Conservation (phyloP, 2,797 vertebrate genomes). For the Xyrichtys novacula region DNA sequence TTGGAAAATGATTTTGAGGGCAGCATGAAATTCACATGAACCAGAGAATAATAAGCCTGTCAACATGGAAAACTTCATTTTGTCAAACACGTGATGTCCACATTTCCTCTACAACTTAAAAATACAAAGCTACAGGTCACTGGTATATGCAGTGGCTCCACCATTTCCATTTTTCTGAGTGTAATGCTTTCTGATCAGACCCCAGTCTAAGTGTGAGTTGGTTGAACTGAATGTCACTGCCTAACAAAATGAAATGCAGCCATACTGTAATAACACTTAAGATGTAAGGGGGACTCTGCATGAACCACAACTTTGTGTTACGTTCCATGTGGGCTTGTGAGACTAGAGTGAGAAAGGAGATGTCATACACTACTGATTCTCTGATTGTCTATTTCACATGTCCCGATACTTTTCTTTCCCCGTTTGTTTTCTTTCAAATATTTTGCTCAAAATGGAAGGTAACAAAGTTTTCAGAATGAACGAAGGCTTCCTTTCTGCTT, state of each 20-base stretch:
- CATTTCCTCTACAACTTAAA: slow-evolving; percentile 52
- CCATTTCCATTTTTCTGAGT: slow-evolving; percentile 50
- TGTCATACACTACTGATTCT: slow-evolving; percentile 79
- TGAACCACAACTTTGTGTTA: slow-evolving; percentile 75
- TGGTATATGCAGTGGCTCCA: slow-evolving; percentile 40
- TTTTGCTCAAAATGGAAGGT: slow-evolving; percentile 73
- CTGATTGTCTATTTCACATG: slow-evolving; percentile 74
- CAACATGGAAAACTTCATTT: slow-evolving; percentile 49
- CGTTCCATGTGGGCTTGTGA: slow-evolving; percentile 68
- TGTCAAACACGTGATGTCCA: slow-evolving; percentile 53
- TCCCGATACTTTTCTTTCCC: slow-evolving; percentile 49
- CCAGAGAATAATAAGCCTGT: slow-evolving; percentile 58
- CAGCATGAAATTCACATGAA: slow-evolving; percentile 78
- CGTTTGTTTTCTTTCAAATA: slow-evolving; percentile 57
- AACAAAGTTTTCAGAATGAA: slow-evolving; percentile 71
- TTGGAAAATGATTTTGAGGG: slow-evolving; percentile 75
- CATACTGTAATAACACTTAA: slow-evolving; percentile 60
- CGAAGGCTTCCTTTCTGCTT: slow-evolving; percentile 84
- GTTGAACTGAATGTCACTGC: slow-evolving; percentile 75
- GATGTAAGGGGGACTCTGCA: slow-evolving; percentile 68
- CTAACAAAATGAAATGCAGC: slow-evolving; percentile 68
- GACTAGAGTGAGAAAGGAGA: slow-evolving; percentile 60
- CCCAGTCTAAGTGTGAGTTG: slow-evolving; percentile 44
- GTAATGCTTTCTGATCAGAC: slow-evolving; percentile 44
- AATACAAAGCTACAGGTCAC: slow-evolving; percentile 35